Percentiles rank a stretch among this genome's conserved stretches.
These are phyloP conservation scores for Drosophila burlai DNA, from an alignment of 1,140 invertebrate genomes.

Conservation along the genomic window DNA sequence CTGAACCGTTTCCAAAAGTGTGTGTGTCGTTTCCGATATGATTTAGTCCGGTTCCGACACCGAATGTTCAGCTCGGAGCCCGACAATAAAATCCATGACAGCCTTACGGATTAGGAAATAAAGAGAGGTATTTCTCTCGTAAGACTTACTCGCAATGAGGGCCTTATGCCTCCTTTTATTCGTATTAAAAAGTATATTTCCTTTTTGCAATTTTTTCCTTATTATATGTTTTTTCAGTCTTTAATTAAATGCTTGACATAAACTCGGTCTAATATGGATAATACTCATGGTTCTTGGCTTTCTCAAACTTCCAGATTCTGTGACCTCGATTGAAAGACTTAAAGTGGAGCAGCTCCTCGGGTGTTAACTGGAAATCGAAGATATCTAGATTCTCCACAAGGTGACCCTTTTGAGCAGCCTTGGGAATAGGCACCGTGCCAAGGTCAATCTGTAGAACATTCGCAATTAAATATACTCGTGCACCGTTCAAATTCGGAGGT, in stretches of 20 bases:
- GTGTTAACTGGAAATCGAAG: constrained; percentile 90
- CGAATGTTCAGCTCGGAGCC: not conserved
- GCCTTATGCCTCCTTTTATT: not conserved
- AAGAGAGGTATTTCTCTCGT: not conserved
- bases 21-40: not conserved
- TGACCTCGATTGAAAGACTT: constrained; percentile 86
- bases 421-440: constrained; percentile 92
- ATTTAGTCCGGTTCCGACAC: not conserved
- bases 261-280: constrained; percentile 42
- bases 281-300: constrained; percentile 54
- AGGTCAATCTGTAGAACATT: constrained; percentile 88
- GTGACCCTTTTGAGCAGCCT: constrained; percentile 90
- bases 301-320: constrained; percentile 59
- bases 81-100: constrained; percentile 3
- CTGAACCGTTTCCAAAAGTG: not conserved
- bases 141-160: too few species aligned
- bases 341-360: constrained; percentile 88
- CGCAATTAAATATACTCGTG: not conserved
- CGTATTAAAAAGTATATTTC: not conserved
- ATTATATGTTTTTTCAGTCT: not conserved
- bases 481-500: not conserved
- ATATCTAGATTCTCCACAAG: constrained; percentile 91
- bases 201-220: not conserved
- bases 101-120: not conserved
- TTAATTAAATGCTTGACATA: not conserved